Percentiles rank a stretch among this genome's conserved stretches.
Evolutionary conservation across 2,797 vertebrate species (phyloP).

Genomic region (Momotus momota): DNA sequence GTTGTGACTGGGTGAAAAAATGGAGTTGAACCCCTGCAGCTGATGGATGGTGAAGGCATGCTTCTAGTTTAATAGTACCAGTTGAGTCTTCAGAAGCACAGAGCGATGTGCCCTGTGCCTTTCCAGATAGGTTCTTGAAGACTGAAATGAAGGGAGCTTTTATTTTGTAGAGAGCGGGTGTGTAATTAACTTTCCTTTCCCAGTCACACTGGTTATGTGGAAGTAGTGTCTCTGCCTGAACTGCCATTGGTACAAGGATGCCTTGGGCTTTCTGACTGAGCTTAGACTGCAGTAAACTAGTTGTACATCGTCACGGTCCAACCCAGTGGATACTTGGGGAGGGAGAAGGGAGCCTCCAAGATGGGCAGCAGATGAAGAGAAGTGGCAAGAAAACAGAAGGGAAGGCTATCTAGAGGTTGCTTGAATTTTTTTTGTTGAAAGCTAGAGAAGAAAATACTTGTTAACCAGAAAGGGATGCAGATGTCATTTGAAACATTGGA

Average conservation of each 20-base stretch:
- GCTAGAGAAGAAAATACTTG: background rate
- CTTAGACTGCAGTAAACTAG: background rate
- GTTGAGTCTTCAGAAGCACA: background rate
- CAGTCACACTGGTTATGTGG: background rate
- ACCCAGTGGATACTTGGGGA: background rate
- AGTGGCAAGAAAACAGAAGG: background rate
- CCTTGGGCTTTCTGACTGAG: background rate
- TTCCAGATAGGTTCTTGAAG: background rate
- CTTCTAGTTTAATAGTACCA: background rate
- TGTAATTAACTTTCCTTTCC: background rate
- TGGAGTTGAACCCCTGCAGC: background rate
- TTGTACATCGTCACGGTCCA: accelerated
- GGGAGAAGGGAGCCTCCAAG: background rate
- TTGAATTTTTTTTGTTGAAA: background rate
- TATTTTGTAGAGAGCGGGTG: background rate
- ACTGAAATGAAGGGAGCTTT: background rate
- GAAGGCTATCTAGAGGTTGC: background rate
- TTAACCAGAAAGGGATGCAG: background rate
- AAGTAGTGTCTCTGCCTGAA: background rate
- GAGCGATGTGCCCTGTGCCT: background rate
- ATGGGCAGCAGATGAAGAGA: background rate
- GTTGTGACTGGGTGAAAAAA: background rate
- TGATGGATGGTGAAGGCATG: background rate
- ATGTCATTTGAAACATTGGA: background rate
- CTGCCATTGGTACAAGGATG: background rate